Conservation (phyloP, 2,888 invertebrate species). For the Eurytoma adleriae region DNA sequence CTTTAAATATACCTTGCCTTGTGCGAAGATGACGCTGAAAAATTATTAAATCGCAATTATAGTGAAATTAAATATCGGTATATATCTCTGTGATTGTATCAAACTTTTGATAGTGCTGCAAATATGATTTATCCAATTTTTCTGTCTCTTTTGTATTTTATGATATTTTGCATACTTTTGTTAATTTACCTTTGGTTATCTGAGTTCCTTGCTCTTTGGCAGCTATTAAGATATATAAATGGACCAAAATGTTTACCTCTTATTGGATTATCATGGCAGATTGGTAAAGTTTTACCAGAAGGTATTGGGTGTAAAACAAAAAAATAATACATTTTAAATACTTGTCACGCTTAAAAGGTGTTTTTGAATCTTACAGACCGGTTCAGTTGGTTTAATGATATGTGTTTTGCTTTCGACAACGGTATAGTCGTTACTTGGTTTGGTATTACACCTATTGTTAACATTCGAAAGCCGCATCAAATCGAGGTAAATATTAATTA, state of each 20-base stretch:
- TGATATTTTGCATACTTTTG: constrained; percentile 7
- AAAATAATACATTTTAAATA: neutral
- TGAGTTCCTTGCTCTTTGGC: constrained; percentile 46
- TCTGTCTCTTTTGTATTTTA: constrained; percentile 28
- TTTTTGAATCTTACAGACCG: constrained; percentile 58
- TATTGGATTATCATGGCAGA: constrained; percentile 57
- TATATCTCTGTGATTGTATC: neutral
- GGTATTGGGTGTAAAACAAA: constrained; percentile 50
- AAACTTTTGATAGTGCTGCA: neutral
- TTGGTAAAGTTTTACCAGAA: constrained; percentile 53
- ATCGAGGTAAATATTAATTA: constrained; percentile 61
- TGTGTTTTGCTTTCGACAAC: constrained; percentile 58
- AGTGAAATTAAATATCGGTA: neutral
- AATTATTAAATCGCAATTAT: too few relatives aligned
- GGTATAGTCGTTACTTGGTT: constrained; percentile 63
- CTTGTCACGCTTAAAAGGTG: neutral
- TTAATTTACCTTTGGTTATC: constrained; percentile 47
- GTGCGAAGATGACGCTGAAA: too few relatives aligned
- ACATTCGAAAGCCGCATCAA: constrained; percentile 63
- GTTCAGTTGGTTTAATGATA: constrained; percentile 58
- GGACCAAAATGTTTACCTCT: constrained; percentile 61
- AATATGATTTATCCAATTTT: constrained; percentile 44
- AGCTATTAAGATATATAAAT: constrained; percentile 60
- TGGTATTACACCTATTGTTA: constrained; percentile 56
- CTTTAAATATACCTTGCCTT: too few relatives aligned